A percentile compares a stretch with the other conserved stretches of the same genome.
Evolutionary conservation across 2,113 vertebrate species (phyloP).

Genomic region (Ptyas mucosa): DNA sequence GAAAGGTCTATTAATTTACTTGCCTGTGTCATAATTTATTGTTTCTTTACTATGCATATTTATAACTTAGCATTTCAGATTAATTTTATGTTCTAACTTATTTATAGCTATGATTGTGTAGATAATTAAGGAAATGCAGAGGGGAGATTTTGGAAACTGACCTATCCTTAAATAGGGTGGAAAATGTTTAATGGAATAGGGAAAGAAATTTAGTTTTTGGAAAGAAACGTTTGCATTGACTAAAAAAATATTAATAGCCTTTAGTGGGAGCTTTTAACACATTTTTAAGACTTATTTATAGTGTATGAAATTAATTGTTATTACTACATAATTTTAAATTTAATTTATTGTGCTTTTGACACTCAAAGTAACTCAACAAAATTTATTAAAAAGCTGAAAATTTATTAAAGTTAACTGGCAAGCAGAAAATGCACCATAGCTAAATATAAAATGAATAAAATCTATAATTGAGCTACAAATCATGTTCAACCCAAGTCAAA

Average conservation of each 20-base stretch:
- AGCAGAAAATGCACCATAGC: neutral
- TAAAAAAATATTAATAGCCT: neutral
- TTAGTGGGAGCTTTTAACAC: neutral
- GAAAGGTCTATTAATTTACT: conserved; percentile 57
- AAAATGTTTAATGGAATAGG: neutral
- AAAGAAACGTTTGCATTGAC: neutral
- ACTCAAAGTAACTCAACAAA: neutral
- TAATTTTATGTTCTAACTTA: conserved; percentile 54
- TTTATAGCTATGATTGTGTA: conserved; percentile 45
- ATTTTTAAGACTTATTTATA: neutral
- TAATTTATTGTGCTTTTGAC: neutral
- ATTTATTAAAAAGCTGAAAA: neutral
- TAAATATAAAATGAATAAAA: neutral
- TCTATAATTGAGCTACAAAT: neutral
- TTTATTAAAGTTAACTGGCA: neutral
- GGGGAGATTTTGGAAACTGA: conserved; percentile 15
- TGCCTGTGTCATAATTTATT: conserved; percentile 46
- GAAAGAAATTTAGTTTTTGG: neutral
- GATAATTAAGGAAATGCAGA: conserved; percentile 29
- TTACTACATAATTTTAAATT: neutral
- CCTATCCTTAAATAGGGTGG: neutral
- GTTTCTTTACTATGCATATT: conserved; percentile 45
- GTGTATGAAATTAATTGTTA: neutral
- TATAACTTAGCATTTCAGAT: conserved; percentile 72
- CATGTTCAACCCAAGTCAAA: neutral